These are phyloP conservation scores for Labrus mixtus DNA, from an alignment of 2,113 vertebrate species.

Conservation along the genomic window DNA sequence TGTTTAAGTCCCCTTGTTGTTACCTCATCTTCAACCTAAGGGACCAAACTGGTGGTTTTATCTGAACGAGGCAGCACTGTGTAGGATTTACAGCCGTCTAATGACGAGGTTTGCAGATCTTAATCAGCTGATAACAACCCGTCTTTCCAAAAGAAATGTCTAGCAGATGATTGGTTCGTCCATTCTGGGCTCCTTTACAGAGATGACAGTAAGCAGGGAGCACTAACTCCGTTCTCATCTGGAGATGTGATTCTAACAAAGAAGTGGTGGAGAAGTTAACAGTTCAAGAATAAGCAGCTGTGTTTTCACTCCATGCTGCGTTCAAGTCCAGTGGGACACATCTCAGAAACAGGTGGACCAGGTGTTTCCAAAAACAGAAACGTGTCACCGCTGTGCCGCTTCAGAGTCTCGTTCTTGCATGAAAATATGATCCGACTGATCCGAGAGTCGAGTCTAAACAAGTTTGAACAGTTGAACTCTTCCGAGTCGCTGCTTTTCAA, in stretches of 20 bases:
- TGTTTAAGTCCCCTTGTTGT: no score
- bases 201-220: no score
- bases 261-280: no score
- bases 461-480: not conserved
- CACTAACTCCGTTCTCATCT: no score
- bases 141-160: no score
- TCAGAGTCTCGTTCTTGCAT: not conserved
- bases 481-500: slow-evolving; percentile 9
- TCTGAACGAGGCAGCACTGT: not conserved
- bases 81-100: no score
- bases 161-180: no score
- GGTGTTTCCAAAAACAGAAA: not conserved
- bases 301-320: not conserved
- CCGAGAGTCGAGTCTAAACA: not conserved
- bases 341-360: not conserved
- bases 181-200: no score
- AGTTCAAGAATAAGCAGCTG: not conserved
- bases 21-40: not conserved
- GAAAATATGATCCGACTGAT: not conserved
- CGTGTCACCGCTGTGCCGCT: not conserved
- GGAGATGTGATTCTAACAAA: no score
- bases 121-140: no score
- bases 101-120: no score
- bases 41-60: slow-evolving; percentile 9
- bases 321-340: not conserved